Evolutionary conservation across 2,113 vertebrate species (phyloP).

Genomic region (Oxyura jamaicensis): DNA sequence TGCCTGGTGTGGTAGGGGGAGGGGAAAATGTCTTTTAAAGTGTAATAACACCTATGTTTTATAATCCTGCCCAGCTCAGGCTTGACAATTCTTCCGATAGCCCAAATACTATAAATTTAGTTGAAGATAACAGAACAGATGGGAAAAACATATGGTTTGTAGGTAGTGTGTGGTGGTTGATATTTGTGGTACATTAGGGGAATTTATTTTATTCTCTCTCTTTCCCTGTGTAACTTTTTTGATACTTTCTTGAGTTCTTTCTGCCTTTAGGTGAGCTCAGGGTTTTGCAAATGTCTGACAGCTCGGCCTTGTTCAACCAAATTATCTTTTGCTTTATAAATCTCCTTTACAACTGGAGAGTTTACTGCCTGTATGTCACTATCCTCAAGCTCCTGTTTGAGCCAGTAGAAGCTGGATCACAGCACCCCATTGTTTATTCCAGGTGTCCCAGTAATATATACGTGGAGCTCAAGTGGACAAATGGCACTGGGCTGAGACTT

Average conservation of each 20-base stretch:
- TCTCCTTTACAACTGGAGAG: not conserved
- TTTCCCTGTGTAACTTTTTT: conserved; percentile 78
- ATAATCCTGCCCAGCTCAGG: conserved; percentile 79
- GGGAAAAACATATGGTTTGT: conserved; percentile 86
- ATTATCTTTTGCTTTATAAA: conserved; percentile 3
- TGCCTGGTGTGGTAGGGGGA: conserved; percentile 21
- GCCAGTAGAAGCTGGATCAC: not conserved
- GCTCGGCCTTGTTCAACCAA: conserved; percentile 16
- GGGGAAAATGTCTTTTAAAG: conserved; percentile 55
- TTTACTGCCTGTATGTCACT: not conserved
- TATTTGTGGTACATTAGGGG: conserved; percentile 85
- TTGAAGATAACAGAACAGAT: conserved; percentile 85
- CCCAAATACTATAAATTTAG: conserved; percentile 87
- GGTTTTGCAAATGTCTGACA: conserved; percentile 24
- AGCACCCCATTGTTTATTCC: not conserved
- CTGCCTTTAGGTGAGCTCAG: conserved; percentile 55
- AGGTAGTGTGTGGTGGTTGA: conserved; percentile 83
- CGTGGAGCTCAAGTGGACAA: not conserved
- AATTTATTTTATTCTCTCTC: conserved; percentile 83
- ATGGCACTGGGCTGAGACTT: not conserved
- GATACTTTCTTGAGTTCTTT: conserved; percentile 74
- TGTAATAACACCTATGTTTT: conserved; percentile 82
- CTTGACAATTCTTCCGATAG: conserved; percentile 84
- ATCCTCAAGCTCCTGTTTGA: not conserved
- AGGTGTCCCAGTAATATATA: not conserved